Base-by-base conservation (phyloP, 2,113 vertebrate genomes). In the Andinoacara biseriatus region DNA sequence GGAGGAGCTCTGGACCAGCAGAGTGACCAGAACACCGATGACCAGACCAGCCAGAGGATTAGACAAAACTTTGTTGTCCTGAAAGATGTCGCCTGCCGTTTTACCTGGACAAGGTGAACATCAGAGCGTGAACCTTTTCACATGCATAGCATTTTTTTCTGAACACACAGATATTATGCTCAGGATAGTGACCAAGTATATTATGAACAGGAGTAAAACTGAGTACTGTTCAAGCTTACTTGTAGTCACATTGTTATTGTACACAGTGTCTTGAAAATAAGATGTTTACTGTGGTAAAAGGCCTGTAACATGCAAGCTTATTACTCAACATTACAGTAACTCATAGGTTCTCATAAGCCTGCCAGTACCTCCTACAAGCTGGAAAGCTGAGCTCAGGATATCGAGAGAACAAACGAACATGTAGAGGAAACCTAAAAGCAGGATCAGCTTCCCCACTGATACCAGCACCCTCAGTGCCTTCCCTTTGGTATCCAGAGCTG, bases 1-100 rank as follows among this genome's bases (percentile, higher is more conserved):
- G 78, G 97, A 99, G 7, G 98, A 99, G 82, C 98, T 99, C 90
- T 99, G 98, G 3, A 99, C 98, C 88, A 99, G 91, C 67, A 99
- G 96, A 0, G 98, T 99, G 83, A 99, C 98, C 88, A 99, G 91
- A 58, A 99, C 95, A 0, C 98, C 98, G 0, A 99, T 99, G 80
- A 99, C 96, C 87, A 99, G 49, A 1, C 98, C 97, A 0, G 97
- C 97, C 86, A 99, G 90, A 1, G 98, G 98, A 87, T 99, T 99
- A 2, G 97, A 95, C 87, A 99, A 83, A 52, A 99, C 91, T 0
- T 95, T 90, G 33, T 96, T 97, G 65, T 98, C 97, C 91, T 96
- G 94, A 86, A 99, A 98, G 90, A 99, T 98, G 83, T 97, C 95
- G 1, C 98, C 98, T 2, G 98, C 98, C 33, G 96, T 87, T 94